These are phyloP conservation scores for Halesus radiatus DNA, from an alignment of 1,140 invertebrate species.

Conservation along the genomic window DNA sequence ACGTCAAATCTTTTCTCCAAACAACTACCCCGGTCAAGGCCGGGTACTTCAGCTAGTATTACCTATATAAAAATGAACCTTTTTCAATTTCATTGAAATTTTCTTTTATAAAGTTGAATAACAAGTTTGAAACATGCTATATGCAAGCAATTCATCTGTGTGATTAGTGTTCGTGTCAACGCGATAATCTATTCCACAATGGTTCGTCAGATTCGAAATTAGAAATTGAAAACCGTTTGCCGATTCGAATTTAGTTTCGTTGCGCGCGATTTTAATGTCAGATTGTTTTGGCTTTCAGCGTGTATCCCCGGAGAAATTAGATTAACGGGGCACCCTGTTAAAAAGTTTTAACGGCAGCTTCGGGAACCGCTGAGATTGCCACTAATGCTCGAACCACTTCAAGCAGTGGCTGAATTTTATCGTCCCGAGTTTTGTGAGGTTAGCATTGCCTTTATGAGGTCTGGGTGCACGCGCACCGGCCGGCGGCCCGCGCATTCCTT, in stretches of 20 bases:
- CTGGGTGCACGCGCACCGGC: constrained; percentile 26
- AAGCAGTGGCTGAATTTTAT: neutral
- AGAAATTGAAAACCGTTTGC: neutral
- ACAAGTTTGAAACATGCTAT: too few species aligned
- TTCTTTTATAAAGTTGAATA: too few species aligned
- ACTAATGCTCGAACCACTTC: neutral
- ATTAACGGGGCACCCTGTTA: neutral
- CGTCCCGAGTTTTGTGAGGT: neutral
- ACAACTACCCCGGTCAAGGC: too few species aligned
- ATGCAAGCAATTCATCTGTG: too few species aligned
- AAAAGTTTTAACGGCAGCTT: neutral
- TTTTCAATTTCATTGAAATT: too few species aligned
- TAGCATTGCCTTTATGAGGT: neutral
- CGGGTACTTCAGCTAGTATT: too few species aligned
- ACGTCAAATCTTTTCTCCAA: too few species aligned
- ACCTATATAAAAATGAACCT: too few species aligned
- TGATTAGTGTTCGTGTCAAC: too few species aligned
- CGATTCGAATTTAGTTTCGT: neutral
- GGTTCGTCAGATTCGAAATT: neutral
- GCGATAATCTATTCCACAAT: neutral
- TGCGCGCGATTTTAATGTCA: neutral
- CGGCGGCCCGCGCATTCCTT: constrained; percentile 15
- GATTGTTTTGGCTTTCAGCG: neutral
- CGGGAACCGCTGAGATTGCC: neutral
- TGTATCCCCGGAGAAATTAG: neutral